phyloP scores from a whole-genome alignment of 2,113 vertebrate genomes.

The Cairina moschata region DNA sequence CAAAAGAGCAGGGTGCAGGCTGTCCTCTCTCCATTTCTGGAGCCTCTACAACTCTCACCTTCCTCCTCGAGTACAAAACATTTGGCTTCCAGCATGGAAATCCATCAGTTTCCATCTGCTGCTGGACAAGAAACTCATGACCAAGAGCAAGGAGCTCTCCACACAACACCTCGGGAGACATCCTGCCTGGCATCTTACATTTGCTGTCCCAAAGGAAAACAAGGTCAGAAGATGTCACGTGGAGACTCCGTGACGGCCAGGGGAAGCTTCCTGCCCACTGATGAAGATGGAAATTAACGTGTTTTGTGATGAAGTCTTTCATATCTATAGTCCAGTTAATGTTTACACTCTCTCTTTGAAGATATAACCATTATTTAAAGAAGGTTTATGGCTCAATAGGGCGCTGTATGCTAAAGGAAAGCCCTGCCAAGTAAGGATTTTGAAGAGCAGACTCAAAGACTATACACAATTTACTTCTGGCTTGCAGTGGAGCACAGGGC shows the following conservation, averaged over 20 bases:
- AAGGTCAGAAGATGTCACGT: not conserved
- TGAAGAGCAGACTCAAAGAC: not conserved
- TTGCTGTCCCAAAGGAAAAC: not conserved
- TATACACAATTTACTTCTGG: accelerated
- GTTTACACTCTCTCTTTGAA: not conserved
- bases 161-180: not conserved
- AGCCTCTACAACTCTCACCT: not conserved
- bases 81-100: not conserved
- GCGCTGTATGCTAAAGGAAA: no score
- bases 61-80: not conserved
- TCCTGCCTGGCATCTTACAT: not conserved
- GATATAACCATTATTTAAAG: not conserved
- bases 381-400: not conserved
- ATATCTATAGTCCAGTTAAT: not conserved
- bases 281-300: not conserved
- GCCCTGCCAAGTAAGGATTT: not conserved
- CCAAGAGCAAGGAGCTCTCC: not conserved
- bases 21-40: accelerated
- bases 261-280: not conserved
- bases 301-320: not conserved
- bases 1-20: not conserved
- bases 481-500: not conserved
- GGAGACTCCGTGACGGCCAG: no score
- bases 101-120: not conserved
- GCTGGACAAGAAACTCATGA: not conserved